Conservation (phyloP, 2,797 vertebrate species). For the Enteromius afrohamiltoni region DNA sequence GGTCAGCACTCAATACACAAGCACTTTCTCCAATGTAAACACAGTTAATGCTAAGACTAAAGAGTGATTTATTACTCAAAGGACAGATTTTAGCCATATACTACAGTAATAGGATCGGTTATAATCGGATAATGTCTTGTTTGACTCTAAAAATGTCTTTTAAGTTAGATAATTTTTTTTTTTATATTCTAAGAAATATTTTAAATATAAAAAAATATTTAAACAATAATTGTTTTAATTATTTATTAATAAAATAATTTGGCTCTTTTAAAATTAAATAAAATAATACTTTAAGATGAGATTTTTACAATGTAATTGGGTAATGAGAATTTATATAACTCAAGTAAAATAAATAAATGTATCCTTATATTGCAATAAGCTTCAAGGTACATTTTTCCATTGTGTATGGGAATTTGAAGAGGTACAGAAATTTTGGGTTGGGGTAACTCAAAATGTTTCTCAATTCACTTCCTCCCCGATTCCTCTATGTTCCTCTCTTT, state of each 20-base stretch:
- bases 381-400: too few relatives aligned
- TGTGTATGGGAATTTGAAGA: too few relatives aligned
- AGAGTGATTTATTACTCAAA: slow-evolving; percentile 16
- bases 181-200: too few relatives aligned
- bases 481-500: too few relatives aligned
- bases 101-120: not conserved
- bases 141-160: not conserved
- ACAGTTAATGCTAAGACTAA: slow-evolving; percentile 19
- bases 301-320: too few relatives aligned
- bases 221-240: not conserved
- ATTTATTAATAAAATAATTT: not conserved
- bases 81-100: slow-evolving; percentile 4
- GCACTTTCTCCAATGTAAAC: slow-evolving; percentile 21
- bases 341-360: too few relatives aligned
- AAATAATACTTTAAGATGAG: not conserved
- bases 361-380: too few relatives aligned
- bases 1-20: slow-evolving; percentile 45
- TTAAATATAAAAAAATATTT: not conserved
- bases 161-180: too few relatives aligned
- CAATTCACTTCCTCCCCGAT: too few relatives aligned
- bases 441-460: too few relatives aligned
- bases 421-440: too few relatives aligned
- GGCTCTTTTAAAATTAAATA: not conserved
- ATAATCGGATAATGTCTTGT: not conserved
- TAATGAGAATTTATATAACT: too few relatives aligned